Conservation (phyloP, 1,140 invertebrate species). For the Drosophila obscura region DNA sequence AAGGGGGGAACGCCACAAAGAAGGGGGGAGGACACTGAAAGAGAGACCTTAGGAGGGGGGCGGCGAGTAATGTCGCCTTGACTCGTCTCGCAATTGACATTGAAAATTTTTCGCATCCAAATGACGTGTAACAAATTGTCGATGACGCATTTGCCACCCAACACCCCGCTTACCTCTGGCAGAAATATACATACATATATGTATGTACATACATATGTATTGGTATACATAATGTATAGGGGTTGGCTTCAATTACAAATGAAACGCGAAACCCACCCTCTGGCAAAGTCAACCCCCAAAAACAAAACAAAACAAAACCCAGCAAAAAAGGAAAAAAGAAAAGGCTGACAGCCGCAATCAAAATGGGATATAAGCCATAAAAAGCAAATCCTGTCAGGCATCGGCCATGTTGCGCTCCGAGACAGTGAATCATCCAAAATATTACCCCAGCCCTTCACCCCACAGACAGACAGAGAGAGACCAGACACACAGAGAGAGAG, state of each 20-base stretch:
- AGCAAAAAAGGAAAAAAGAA: slow-evolving; percentile 9
- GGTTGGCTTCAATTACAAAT: slow-evolving; percentile 66
- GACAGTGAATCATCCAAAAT: slow-evolving; percentile 56
- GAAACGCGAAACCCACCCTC: slow-evolving; percentile 65
- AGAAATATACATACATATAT: slow-evolving; percentile 22
- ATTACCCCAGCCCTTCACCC: slow-evolving; percentile 19
- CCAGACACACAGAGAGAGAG: slow-evolving; percentile 15
- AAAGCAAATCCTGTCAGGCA: slow-evolving; percentile 55
- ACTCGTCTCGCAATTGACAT: slow-evolving; percentile 60
- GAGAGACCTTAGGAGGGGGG: neutral
- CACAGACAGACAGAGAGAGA: slow-evolving; percentile 19
- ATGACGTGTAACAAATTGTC: slow-evolving; percentile 71
- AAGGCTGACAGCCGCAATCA: slow-evolving; percentile 64
- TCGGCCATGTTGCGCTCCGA: slow-evolving; percentile 28
- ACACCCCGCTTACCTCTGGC: slow-evolving; percentile 3
- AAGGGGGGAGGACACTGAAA: neutral
- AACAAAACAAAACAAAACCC: slow-evolving; percentile 3
- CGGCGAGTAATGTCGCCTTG: slow-evolving; percentile 30
- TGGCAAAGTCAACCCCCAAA: slow-evolving; percentile 72
- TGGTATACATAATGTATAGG: slow-evolving; percentile 31
- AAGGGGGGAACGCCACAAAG: slow-evolving; percentile 15
- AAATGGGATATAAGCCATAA: slow-evolving; percentile 64
- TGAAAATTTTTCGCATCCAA: slow-evolving; percentile 76
- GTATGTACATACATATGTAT: slow-evolving; percentile 3
- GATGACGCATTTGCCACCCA: slow-evolving; percentile 66